These are phyloP conservation scores for Clepsis dumicolana DNA, from an alignment of 2,888 invertebrate species.

Conservation along the genomic window DNA sequence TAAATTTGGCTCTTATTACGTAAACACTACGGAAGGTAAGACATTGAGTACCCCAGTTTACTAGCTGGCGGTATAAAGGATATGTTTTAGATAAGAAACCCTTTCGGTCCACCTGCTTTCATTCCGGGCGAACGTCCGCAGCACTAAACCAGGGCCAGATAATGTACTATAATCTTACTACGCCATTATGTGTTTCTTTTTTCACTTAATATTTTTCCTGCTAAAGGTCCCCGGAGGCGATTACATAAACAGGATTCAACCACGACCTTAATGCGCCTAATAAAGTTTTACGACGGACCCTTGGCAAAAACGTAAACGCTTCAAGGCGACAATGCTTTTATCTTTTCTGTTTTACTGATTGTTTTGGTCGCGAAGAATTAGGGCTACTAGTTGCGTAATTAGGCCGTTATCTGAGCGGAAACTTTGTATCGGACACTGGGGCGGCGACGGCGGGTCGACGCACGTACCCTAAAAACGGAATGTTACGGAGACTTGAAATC, in stretches of 20 bases:
- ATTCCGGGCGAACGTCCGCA: constrained; percentile 25
- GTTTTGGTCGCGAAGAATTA: constrained; percentile 72
- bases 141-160: constrained; percentile 32
- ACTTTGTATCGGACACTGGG: constrained; percentile 30
- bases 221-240: constrained; percentile 83
- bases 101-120: constrained; percentile 43
- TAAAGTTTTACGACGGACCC: constrained; percentile 85
- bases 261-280: constrained; percentile 85
- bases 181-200: constrained; percentile 79
- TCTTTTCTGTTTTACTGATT: constrained; percentile 84
- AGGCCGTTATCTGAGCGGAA: constrained; percentile 28
- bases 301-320: constrained; percentile 83
- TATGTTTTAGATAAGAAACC: constrained; percentile 42
- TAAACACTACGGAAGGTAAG: constrained; percentile 29
- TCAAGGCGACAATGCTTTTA: constrained; percentile 85
- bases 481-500: constrained; percentile 53
- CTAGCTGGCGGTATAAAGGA: constrained; percentile 23
- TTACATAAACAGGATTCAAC: constrained; percentile 86
- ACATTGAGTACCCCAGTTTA: constrained; percentile 28
- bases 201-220: constrained; percentile 85
- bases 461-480: constrained; percentile 20
- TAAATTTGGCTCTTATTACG: constrained; percentile 27
- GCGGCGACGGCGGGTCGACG: constrained; percentile 12
- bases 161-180: constrained; percentile 71
- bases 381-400: constrained; percentile 60